Evolutionary conservation across 2,888 invertebrate genomes (phyloP), one percentile per base, ranked within the genome.

Genomic region (Plebejus anna): DNA sequence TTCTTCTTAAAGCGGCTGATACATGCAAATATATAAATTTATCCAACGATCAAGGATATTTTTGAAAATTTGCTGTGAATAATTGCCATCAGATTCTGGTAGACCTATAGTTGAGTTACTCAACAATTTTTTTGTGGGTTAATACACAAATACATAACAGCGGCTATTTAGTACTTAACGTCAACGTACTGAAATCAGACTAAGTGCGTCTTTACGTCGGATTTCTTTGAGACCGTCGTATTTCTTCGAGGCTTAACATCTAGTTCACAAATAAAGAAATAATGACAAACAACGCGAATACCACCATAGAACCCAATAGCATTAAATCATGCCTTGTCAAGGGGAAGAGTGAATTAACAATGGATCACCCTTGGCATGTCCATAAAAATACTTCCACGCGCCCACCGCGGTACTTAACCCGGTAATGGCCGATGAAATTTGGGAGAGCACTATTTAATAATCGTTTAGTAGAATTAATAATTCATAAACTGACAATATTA

Each of bases 341-440:
- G 87, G 88, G 88, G 83, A 78, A 79, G 9, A 61, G 61, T 78
- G 79, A 77, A 76, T 61, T 80, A 80, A 80, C 78, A 76, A 77
- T 38, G 76, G 75, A 79, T 78, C 77, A 80, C 78, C 84, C 83
- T 84, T 85, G 83, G 83, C 89, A 90, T 90, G 80, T 79, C 88
- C 87, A 91, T 92, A 92, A 92, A 92, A 92, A 92, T 92, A 90
- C 82, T 83, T 89, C 71, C 91, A 90, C 91, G 91, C 82, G 47
- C 80, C 76, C 80, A 82, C 85, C 81, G 86, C 86, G 86, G 85
- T 88, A 84, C 82, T 89, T 86, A 87, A 89, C 85, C 84, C 87
- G 82, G 83, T 85, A 82, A 82, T 79, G 79, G 78, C 76, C 70
- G 76, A 36, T 75, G 70, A 73, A 76, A 77, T 78, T 70, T 57